Percentiles rank a stretch among this genome's conserved stretches.
These are phyloP conservation scores for Podarcis raffonei DNA, from an alignment of 2,113 vertebrate genomes.

Conservation along the genomic window DNA sequence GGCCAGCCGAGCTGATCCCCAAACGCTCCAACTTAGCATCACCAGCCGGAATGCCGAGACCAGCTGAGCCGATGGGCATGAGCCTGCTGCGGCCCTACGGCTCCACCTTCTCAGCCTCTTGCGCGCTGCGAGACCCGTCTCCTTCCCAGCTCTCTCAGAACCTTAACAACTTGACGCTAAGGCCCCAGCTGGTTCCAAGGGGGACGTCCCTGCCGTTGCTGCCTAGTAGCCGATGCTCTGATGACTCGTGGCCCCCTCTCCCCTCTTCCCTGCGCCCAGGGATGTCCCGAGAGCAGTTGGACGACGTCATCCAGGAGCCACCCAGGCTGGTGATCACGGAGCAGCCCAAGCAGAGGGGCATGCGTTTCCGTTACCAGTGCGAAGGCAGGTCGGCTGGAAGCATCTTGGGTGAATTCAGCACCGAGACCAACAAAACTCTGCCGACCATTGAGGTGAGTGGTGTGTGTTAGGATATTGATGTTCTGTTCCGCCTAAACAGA, in stretches of 20 bases:
- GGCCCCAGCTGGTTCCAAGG: conserved; percentile 50
- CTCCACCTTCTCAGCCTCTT: rapidly evolving
- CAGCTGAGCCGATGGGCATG: not conserved
- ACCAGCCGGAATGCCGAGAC: rapidly evolving
- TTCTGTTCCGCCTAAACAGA: too few relatives aligned
- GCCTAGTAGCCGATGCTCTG: conserved; percentile 41
- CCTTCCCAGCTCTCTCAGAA: conserved; percentile 9
- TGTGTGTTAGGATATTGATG: too few relatives aligned
- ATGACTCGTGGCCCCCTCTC: conserved; percentile 42
- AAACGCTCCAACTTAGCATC: conserved; percentile 52
- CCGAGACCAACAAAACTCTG: conserved; percentile 85
- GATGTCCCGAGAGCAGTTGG: conserved; percentile 59
- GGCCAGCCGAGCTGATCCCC: conserved; percentile 67
- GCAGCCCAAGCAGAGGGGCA: conserved; percentile 93
- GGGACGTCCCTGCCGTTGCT: not conserved
- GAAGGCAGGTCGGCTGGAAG: conserved; percentile 91
- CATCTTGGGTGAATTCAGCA: conserved; percentile 89
- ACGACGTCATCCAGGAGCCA: conserved; percentile 70
- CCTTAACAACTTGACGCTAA: conserved; percentile 34
- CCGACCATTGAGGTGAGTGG: conserved; percentile 84
- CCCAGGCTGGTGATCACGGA: conserved; percentile 84
- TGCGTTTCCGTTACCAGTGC: conserved; percentile 93
- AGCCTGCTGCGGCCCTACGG: rapidly evolving
- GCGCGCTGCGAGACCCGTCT: rapidly evolving
- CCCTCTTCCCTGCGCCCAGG: not conserved